These are phyloP conservation scores for Xestia ashworthii DNA, from an alignment of 2,888 invertebrate species.

Conservation along the genomic window DNA sequence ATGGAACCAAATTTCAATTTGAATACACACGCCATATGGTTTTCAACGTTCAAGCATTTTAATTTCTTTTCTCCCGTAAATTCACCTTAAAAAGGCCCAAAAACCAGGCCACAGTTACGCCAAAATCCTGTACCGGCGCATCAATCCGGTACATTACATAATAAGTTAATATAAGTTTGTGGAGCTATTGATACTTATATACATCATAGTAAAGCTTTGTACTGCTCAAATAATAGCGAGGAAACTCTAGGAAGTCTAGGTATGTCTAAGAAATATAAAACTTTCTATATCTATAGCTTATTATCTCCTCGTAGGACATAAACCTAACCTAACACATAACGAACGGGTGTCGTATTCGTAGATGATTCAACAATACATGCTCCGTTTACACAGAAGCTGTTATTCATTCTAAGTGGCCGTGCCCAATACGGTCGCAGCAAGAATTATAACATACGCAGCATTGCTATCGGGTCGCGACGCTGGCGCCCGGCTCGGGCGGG, in stretches of 20 bases:
- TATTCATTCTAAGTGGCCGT: conserved; percentile 62
- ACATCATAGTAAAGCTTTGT: background rate
- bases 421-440: conserved; percentile 63
- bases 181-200: background rate
- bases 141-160: too few species aligned
- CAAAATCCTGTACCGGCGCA: too few species aligned
- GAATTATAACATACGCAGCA: conserved; percentile 67
- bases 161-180: too few species aligned
- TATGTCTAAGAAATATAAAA: background rate
- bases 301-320: conserved; percentile 39
- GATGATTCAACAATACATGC: conserved; percentile 68
- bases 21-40: too few species aligned
- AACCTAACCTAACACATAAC: conserved; percentile 32
- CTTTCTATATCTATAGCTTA: conserved; percentile 34
- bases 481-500: conserved; percentile 52
- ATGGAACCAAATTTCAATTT: too few species aligned
- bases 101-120: too few species aligned
- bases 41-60: too few species aligned
- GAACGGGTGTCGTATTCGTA: conserved; percentile 62
- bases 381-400: conserved; percentile 62
- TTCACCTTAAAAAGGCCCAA: too few species aligned
- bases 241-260: background rate
- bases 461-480: conserved; percentile 62
- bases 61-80: too few species aligned
- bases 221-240: background rate